A percentile compares a stretch with the other conserved stretches of the same genome.
These are phyloP conservation scores for Acanthosepion pharaonis DNA, from an alignment of 2,888 invertebrate genomes.

Conservation along the genomic window DNA sequence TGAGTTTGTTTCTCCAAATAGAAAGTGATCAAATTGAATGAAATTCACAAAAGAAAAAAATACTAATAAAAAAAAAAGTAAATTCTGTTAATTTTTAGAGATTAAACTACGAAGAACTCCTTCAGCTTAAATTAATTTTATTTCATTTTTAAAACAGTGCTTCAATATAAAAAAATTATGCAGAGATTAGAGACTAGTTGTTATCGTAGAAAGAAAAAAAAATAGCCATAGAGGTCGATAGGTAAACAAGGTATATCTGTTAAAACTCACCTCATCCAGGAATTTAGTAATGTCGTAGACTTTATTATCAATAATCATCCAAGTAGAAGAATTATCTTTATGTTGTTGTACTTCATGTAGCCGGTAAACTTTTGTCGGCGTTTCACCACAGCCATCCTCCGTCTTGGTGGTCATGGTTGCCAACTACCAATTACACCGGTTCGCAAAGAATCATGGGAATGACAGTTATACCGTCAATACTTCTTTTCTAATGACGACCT, in stretches of 20 bases:
- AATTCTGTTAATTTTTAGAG: too few species aligned
- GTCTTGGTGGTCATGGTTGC: slow-evolving; percentile 17
- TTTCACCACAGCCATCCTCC: neutral
- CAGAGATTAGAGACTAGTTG: too few species aligned
- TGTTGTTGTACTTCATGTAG: slow-evolving; percentile 64
- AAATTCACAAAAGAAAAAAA: too few species aligned
- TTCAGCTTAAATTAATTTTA: too few species aligned
- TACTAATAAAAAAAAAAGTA: too few species aligned
- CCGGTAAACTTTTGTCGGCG: neutral
- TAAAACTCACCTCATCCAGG: slow-evolving; percentile 61
- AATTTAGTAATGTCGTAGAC: slow-evolving; percentile 82
- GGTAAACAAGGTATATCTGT: neutral
- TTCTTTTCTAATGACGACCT: neutral
- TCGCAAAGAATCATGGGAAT: slow-evolving; percentile 8
- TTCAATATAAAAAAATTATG: too few species aligned
- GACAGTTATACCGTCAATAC: neutral
- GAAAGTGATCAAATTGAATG: too few species aligned
- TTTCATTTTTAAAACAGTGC: too few species aligned
- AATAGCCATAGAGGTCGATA: neutral
- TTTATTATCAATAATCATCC: slow-evolving; percentile 84
- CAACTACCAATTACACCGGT: neutral
- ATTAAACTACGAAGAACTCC: too few species aligned
- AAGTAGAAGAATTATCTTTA: slow-evolving; percentile 74
- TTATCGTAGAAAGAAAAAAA: too few species aligned
- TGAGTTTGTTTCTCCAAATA: too few species aligned